Evolutionary conservation across 2,113 vertebrate species (phyloP), one percentile per base, ranked within the genome.

Genomic region (Anser cygnoides): DNA sequence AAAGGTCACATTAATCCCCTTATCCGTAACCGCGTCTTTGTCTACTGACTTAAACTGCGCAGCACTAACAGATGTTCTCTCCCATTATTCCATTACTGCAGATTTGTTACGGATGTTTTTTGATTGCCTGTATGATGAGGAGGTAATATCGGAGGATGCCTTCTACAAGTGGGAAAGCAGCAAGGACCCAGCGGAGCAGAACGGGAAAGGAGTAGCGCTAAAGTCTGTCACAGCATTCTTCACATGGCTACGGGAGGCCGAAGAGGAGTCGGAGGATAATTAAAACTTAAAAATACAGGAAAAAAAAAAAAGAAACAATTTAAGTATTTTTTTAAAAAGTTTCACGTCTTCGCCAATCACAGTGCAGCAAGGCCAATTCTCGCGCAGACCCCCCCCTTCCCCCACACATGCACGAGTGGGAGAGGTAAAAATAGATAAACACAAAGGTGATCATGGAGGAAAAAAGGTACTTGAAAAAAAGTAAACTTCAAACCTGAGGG

Each of bases 201-300:
- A 96, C 11, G 99, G 99, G 65, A 99, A 99, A 90, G 99, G 98
- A 5, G 99, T 99, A 89, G 99, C 99, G 37, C 98, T 99, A 11
- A 99, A 99, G 83, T 99, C 99, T 0, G 99, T 99, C 93, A 99
- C 99, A 0, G 99, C 99, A 0, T 99, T 99, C 97, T 99, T 99
- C 97, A 99, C 99, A 2, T 99, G 99, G 99, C 98, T 99, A 80
- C 98, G 99, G 50, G 99, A 99, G 97, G 99, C 99, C 0, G 99
- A 99, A 96, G 99, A 99, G 97, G 99, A 99, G 97, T 99, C 99
- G 0, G 99, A 99, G 95, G 99, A 99, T 97, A 99, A 99, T 98
- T 99, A 98, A 99, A 95, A 95, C 97, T 97, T 97, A 96, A 97
- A 97, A 97, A 98, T 96, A 96, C 90, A 97, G 96, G 93, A 84